Evolutionary conservation across 1,140 invertebrate species (phyloP), one percentile per base, ranked within the genome.

Genomic region (Macrotrachela quadricornifera): DNA sequence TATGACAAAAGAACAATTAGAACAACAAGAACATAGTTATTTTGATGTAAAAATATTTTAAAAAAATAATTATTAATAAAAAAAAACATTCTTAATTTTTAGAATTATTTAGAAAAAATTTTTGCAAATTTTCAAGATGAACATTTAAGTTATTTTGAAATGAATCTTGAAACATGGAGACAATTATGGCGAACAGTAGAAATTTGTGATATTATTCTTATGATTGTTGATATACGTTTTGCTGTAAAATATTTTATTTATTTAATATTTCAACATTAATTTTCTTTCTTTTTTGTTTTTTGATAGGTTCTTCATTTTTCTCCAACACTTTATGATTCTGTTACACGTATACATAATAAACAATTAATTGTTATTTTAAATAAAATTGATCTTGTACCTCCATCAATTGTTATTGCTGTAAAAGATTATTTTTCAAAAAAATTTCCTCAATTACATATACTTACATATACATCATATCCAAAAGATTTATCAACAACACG

Each of bases 161-260:
- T 88, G 38, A 91, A 91, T 70, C 67, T 90, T 57, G 85, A 91
- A 71, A 88, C 84, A 0, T 91, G 86, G 86, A 65, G 86, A 18
- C 86, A 91, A 62, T 65, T 91, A 41, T 90, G 86, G 86, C 73
- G 85, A 54, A 85, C 90, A 1, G 62, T 85, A 11, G 86, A 91
- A 69, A 85, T 87, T 75, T 83, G 82, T 10, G 85, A 91, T 60
- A 74, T 90, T 50, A 60, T 90, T 1, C 70, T 90, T 1, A 72
- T 85, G 11, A 81, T 90, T 58, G 79, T 83, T 0, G 85, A 90
- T 62, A 79, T 85, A 39, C 72, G 85, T 59, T 85, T 77, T 71
- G 76, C 83, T 9, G 81, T 83, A 30, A 30, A 8, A 30, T 4
- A 30, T 30, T 30, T 30, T 30, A 30, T 30, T 30, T 4, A 4